A percentile compares a stretch with the other conserved stretches of the same genome.
Evolutionary conservation across 2,797 vertebrate genomes (phyloP).

Genomic region (Syngnathus rostellatus): DNA sequence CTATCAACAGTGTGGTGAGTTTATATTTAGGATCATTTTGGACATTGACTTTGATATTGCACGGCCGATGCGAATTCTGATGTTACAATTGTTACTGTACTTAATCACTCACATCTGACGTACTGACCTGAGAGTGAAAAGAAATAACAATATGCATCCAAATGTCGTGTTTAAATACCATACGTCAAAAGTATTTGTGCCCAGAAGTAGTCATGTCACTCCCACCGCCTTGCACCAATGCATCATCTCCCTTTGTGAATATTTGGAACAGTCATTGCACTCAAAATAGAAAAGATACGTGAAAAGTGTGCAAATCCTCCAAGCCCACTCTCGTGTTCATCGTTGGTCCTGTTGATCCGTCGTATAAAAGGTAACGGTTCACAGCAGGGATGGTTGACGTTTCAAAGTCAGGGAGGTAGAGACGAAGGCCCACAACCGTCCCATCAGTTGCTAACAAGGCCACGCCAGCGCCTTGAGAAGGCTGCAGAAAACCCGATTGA

Average conservation of each 20-base stretch:
- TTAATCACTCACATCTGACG: neutral
- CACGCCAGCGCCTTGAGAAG: conserved; percentile 38
- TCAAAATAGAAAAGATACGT: conserved; percentile 24
- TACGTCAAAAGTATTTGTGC: conserved; percentile 47
- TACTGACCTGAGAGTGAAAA: conserved; percentile 9
- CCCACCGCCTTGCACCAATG: conserved; percentile 4
- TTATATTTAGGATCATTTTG: conserved; percentile 7
- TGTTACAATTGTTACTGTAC: neutral
- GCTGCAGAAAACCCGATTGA: conserved; percentile 44
- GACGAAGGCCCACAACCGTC: conserved; percentile 22
- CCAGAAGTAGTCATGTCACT: conserved; percentile 34
- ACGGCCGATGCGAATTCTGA: neutral
- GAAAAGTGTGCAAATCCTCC: conserved; percentile 63
- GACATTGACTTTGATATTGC: neutral
- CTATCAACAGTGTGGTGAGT: conserved; percentile 12
- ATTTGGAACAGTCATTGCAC: conserved; percentile 51
- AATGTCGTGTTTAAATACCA: conserved; percentile 21
- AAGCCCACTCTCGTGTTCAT: conserved; percentile 44
- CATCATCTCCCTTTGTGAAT: conserved; percentile 52
- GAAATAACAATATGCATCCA: conserved; percentile 4
- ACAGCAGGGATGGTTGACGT: conserved; percentile 33
- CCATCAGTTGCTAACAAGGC: conserved; percentile 34
- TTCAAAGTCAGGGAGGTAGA: conserved; percentile 31
- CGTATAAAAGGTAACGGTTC: conserved; percentile 19
- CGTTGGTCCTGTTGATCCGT: conserved; percentile 44